Evolutionary conservation across 2,113 vertebrate genomes (phyloP), one percentile per base, ranked within the genome.

Genomic region (Guaruba guarouba): DNA sequence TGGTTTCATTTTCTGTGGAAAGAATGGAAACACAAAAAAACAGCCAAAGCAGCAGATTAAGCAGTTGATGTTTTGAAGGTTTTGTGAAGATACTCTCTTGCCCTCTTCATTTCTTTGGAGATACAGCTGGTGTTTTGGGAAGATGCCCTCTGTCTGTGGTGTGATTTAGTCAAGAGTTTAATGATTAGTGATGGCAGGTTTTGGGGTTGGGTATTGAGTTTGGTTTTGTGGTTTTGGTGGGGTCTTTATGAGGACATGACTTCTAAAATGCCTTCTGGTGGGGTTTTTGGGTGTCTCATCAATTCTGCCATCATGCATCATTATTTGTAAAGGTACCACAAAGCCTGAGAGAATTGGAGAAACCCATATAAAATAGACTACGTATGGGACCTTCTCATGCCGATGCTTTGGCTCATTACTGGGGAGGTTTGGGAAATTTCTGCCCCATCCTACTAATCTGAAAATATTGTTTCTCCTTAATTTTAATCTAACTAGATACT

Each of bases 351-450:
- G 59, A 83, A 62, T 0, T 69, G 63, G 55, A 69, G 17, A 75
- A 78, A 64, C 77, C 35, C 22, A 68, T 77, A 4, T 51, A 49
- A 81, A 94, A 81, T 19, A 71, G 23, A n/a, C 16, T 49, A 9
- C 35, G 28, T 44, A 23, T 16, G 13, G 28, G 44, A 67, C 25
- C 11, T 88, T 20, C 6, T 62, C 68, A 64, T 78, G 82, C 80
- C 93, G 82, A n/a, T 94, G 86, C 49, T 93, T 94, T 96, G 76
- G 83, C 73, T 90, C 9, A 51, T 86, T 88, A 82, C 35, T 78
- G 11, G 68, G 51, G 54, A 82, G 41, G 14, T 73, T 63, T 74
- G 46, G 44, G 69, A 55, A 57, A 29, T 1, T 44, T 64, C 68
- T 77, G 39, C 27, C 33, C n/a, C 3, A 10, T 90, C 7, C 19